phyloP scores from a whole-genome alignment of 2,888 invertebrate genomes.

The Drosophila kambysellisi region DNA sequence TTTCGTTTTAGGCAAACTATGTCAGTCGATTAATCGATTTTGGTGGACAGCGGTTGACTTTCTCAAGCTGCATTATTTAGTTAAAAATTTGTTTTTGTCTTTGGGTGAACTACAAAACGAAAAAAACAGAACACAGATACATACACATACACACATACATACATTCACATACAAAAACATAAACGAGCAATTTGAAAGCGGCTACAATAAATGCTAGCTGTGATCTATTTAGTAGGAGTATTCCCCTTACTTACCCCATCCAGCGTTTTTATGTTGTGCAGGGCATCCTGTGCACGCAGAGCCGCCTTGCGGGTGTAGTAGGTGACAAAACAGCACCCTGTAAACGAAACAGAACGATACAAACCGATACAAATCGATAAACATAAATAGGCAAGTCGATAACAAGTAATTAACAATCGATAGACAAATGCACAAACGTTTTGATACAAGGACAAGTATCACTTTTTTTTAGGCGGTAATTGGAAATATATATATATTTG shows the following conservation, averaged over 20 bases:
- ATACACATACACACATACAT: slow-evolving; percentile 24
- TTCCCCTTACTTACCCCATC: slow-evolving; percentile 93
- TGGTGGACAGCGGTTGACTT: slow-evolving; percentile 63
- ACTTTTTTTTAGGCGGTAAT: slow-evolving; percentile 5
- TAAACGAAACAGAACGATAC: slow-evolving; percentile 87
- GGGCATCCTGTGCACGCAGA: slow-evolving; percentile 98
- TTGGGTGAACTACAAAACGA: slow-evolving; percentile 12
- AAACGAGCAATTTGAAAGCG: slow-evolving; percentile 68
- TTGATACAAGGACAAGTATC: slow-evolving; percentile 58
- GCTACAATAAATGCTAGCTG: slow-evolving; percentile 37
- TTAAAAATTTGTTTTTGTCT: slow-evolving; percentile 11
- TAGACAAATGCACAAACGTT: slow-evolving; percentile 70
- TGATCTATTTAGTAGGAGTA: slow-evolving; percentile 8
- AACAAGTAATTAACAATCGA: slow-evolving; percentile 51
- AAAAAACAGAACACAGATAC: slow-evolving; percentile 23
- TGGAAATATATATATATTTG: neutral
- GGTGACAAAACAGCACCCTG: slow-evolving; percentile 99
- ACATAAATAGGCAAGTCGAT: slow-evolving; percentile 49
- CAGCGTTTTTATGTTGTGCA: slow-evolving; percentile 99
- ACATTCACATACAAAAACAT: slow-evolving; percentile 52
- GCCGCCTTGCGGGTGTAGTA: slow-evolving; percentile 99
- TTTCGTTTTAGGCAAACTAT: slow-evolving; percentile 40
- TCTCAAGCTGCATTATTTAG: slow-evolving; percentile 74
- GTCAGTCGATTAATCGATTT: slow-evolving; percentile 67
- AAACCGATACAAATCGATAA: slow-evolving; percentile 73